A percentile compares a stretch with the other conserved stretches of the same genome.
phyloP scores from a whole-genome alignment of 2,113 vertebrate species.

The Mastomys natalensis region DNA sequence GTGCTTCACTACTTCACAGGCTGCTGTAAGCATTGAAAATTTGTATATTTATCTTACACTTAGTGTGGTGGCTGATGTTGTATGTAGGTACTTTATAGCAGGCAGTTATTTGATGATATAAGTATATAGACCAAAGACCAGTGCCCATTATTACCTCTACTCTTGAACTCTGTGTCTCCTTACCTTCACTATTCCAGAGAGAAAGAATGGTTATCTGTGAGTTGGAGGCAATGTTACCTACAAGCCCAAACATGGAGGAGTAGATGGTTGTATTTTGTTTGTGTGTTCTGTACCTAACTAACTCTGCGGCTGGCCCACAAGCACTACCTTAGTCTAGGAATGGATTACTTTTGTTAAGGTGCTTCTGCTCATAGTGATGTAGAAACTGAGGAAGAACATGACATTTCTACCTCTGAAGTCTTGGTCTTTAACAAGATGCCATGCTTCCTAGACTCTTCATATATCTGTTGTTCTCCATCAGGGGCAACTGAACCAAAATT shows the following conservation, averaged over 20 bases:
- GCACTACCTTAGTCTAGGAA: neutral
- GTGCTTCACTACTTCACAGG: neutral
- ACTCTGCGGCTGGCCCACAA: neutral
- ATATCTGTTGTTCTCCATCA: neutral
- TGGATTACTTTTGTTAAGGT: neutral
- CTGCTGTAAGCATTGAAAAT: neutral
- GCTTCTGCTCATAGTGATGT: neutral
- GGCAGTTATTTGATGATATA: neutral
- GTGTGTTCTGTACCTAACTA: conserved; percentile 13
- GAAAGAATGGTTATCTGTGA: neutral
- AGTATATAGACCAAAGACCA: neutral
- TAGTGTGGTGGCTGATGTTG: neutral
- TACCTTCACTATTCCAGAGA: neutral
- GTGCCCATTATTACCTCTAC: neutral
- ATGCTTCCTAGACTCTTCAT: neutral
- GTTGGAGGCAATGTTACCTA: neutral
- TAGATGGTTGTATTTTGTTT: neutral
- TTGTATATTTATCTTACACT: neutral
- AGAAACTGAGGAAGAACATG: neutral
- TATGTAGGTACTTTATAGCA: neutral
- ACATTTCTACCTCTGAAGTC: neutral
- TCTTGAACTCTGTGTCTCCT: neutral
- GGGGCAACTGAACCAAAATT: neutral
- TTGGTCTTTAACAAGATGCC: neutral
- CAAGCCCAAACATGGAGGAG: neutral